Conservation (phyloP, 2,888 invertebrate species). For the Clusia tigrina region DNA sequence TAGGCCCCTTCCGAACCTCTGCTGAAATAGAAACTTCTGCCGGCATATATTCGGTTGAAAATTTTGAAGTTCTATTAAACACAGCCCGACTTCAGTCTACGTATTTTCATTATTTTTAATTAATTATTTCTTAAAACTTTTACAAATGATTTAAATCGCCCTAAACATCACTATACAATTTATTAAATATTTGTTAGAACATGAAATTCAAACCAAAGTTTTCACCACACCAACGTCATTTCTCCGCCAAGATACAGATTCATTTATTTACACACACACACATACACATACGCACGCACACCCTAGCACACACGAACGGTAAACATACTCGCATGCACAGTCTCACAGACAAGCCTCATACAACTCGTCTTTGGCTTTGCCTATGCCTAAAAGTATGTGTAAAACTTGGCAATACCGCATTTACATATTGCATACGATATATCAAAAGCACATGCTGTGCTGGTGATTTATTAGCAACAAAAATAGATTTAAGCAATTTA, state of each 20-base stretch:
- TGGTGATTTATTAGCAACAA: constrained; percentile 59
- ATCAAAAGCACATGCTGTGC: constrained; percentile 12
- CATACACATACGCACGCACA: neutral
- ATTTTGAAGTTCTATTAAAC: too few relatives aligned
- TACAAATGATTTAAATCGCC: constrained; percentile 2
- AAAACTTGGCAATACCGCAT: constrained; percentile 6
- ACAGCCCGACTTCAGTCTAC: too few relatives aligned
- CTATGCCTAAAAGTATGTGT: constrained; percentile 3
- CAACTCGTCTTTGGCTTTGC: neutral
- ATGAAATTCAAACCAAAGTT: neutral
- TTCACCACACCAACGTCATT: neutral
- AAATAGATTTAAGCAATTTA: constrained; percentile 62
- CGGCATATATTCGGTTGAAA: too few relatives aligned
- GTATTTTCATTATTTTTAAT: too few relatives aligned
- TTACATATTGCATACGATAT: constrained; percentile 18
- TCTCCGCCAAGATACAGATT: neutral
- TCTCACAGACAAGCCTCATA: neutral
- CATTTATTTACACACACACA: constrained; percentile 5
- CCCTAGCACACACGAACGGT: neutral
- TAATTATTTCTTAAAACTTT: neutral
- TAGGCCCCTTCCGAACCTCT: too few relatives aligned
- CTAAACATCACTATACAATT: neutral
- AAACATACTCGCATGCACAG: neutral
- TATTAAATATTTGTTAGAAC: neutral
- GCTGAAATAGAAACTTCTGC: too few relatives aligned